Evolutionary conservation across 2,113 vertebrate species (phyloP).

Genomic region (Talpa occidentalis): DNA sequence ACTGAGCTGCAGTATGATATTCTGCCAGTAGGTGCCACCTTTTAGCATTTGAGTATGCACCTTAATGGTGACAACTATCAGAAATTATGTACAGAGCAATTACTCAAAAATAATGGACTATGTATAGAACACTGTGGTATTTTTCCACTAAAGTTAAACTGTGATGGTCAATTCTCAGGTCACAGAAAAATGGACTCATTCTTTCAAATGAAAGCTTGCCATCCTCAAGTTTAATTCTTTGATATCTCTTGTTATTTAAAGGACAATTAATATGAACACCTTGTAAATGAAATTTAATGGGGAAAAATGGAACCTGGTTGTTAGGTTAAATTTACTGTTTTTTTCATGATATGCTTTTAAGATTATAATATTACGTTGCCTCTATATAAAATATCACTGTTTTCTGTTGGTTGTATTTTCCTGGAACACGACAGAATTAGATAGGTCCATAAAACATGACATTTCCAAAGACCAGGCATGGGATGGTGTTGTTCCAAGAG

Average conservation of each 20-base stretch:
- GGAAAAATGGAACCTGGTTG: background rate
- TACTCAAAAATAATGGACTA: background rate
- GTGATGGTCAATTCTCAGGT: background rate
- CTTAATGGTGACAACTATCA: background rate
- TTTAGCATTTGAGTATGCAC: slow-evolving; percentile 12
- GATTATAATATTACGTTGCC: background rate
- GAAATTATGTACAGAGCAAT: background rate
- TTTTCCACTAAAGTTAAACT: background rate
- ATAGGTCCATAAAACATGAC: background rate
- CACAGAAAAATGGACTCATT: slow-evolving; percentile 27
- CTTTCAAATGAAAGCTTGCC: background rate
- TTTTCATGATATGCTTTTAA: slow-evolving; percentile 19
- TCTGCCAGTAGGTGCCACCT: slow-evolving; percentile 28
- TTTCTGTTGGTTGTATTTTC: slow-evolving; percentile 34
- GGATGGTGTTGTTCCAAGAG: background rate
- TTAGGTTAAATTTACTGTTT: background rate
- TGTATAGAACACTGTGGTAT: background rate
- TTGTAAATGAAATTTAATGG: slow-evolving; percentile 23
- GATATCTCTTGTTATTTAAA: background rate
- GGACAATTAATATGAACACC: slow-evolving; percentile 6
- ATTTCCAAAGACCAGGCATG: background rate
- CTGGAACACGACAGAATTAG: background rate
- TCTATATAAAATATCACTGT: background rate
- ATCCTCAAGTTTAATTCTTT: slow-evolving; percentile 6
- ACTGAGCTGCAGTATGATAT: slow-evolving; percentile 14